These are phyloP conservation scores for Phalloptychus januarius DNA, from an alignment of 2,797 vertebrate genomes.

Conservation along the genomic window DNA sequence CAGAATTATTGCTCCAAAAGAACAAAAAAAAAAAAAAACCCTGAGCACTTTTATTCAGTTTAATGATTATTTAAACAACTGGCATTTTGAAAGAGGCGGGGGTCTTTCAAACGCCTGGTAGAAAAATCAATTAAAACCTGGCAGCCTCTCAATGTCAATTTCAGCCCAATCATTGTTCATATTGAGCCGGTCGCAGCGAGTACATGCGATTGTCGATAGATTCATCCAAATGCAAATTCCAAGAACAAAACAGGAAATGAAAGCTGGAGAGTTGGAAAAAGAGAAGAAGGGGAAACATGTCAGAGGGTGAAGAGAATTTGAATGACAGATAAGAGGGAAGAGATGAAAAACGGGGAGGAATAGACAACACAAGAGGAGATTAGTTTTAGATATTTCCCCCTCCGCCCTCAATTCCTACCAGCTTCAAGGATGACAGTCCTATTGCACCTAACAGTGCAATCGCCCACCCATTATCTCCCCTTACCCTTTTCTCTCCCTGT, in stretches of 20 bases:
- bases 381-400: conserved; percentile 29
- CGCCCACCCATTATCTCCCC: conserved; percentile 50
- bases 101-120: conserved; percentile 43
- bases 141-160: conserved; percentile 52
- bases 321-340: conserved; percentile 49
- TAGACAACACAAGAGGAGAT: conserved; percentile 34
- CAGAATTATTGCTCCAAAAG: conserved; percentile 26
- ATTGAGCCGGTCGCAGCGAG: conserved; percentile 31
- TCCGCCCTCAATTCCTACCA: conserved; percentile 26
- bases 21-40: conserved; percentile 7
- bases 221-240: conserved; percentile 55
- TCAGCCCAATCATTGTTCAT: conserved; percentile 57
- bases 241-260: conserved; percentile 64
- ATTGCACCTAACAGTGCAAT: conserved; percentile 58
- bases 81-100: conserved; percentile 46
- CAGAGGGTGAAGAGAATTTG: conserved; percentile 31
- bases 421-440: conserved; percentile 43
- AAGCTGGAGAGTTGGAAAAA: conserved; percentile 33
- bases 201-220: conserved; percentile 36
- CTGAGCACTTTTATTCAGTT: conserved; percentile 21
- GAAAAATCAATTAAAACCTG: conserved; percentile 64
- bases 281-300: conserved; percentile 29
- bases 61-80: conserved; percentile 53
- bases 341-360: conserved; percentile 26
- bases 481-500: conserved; percentile 22